phyloP scores from a whole-genome alignment of 1,140 invertebrate genomes.

The Procambarus virginalis region DNA sequence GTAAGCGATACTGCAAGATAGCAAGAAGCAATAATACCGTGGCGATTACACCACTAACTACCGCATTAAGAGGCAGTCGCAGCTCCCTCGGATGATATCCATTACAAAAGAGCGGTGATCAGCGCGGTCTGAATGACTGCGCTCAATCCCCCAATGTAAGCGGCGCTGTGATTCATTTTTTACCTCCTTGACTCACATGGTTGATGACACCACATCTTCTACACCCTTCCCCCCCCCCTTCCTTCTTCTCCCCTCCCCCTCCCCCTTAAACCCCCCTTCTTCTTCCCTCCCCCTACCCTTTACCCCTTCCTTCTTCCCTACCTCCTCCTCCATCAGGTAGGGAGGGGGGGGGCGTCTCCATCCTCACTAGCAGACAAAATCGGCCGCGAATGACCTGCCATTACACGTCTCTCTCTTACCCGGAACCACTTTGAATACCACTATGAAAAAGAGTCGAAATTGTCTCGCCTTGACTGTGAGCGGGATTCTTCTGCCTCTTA shows the following conservation, averaged over 20 bases:
- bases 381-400: not conserved
- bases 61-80: not conserved
- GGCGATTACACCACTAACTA: not conserved
- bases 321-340: too few relatives aligned
- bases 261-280: not conserved
- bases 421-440: not conserved
- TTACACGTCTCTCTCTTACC: not conserved
- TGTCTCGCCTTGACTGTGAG: not conserved
- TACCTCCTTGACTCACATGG: constrained; percentile 31
- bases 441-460: not conserved
- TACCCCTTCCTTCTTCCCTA: not conserved
- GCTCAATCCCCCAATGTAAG: not conserved
- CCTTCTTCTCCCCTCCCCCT: not conserved
- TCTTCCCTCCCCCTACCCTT: not conserved
- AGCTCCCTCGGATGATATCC: not conserved
- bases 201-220: constrained; percentile 55
- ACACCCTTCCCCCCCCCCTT: not conserved
- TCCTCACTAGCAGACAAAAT: not conserved
- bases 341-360: too few relatives aligned
- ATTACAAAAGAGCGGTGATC: constrained; percentile 24
- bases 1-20: too few relatives aligned
- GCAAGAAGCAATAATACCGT: not conserved
- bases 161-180: constrained; percentile 15
- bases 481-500: not conserved
- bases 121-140: not conserved